Conservation (phyloP, 2,113 vertebrate species). For the Oreotragus oreotragus region DNA sequence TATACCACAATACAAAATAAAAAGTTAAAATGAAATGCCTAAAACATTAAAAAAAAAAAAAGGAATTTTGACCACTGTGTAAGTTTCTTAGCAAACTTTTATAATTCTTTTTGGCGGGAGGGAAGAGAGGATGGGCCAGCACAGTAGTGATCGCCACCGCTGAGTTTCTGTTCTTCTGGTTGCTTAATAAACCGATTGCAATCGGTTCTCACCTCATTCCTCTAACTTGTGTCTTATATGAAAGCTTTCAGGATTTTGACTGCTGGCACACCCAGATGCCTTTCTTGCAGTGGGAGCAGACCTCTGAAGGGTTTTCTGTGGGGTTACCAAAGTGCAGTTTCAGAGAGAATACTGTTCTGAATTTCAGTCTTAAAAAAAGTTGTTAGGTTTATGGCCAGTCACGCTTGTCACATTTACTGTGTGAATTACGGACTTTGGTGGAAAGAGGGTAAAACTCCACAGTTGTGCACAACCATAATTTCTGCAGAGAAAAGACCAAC, state of each 20-base stretch:
- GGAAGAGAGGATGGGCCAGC: background rate
- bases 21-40: background rate
- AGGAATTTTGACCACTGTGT: background rate
- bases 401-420: constrained; percentile 45
- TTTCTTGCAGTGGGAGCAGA: background rate
- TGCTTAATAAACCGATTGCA: background rate
- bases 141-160: background rate
- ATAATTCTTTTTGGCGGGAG: background rate
- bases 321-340: background rate
- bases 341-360: constrained; percentile 44
- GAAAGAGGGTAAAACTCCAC: constrained; percentile 60
- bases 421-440: constrained; percentile 46
- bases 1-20: background rate
- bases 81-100: background rate
- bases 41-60: background rate
- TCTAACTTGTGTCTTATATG: background rate
- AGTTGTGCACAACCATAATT: constrained; percentile 57
- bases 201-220: background rate
- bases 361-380: constrained; percentile 68
- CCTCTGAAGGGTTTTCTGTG: background rate
- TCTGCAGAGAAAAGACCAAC: constrained; percentile 41
- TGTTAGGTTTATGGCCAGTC: constrained; percentile 66
- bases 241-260: constrained; percentile 16
- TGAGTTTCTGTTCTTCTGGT: background rate
- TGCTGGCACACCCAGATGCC: background rate